Evolutionary conservation across 2,113 vertebrate genomes (phyloP), one percentile per base, ranked within the genome.

Genomic region (Cnemophilus loriae): DNA sequence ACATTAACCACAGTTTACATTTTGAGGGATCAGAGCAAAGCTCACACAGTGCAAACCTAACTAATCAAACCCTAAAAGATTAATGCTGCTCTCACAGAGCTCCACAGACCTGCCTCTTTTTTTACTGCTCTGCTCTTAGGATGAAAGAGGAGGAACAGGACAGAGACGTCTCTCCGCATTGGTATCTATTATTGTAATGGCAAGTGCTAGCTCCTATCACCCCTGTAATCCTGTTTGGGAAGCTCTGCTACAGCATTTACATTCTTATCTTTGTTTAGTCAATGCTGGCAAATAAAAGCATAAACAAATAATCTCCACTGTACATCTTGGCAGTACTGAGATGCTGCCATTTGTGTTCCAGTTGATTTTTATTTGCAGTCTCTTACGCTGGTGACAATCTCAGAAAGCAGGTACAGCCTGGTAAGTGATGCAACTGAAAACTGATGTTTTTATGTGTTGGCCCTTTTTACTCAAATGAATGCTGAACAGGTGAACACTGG

Each of bases 181-280:
- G 56, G 55, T 64, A 88, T 59, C 69, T 78, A 53, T 76, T 53
- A 75, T 59, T 84, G 57, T 26, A 84, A 84, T 41, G 44, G 53
- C 46, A 76, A 85, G 32, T 85, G 77, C 77, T 73, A 73, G 77
- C 41, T 81, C 75, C 65, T 71, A 46, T 85, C 82, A 61, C 33
- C 16, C 47, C 60, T 4, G 5, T 71, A 86, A 92, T 90, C 64
- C 94, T 71, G 56, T 75, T 78, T 86, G 76, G 76, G 86, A 92
- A 90, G 44, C 74, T 94, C 92, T 92, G 71, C 75, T 86, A 73
- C 65, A 74, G 71, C 79, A 88, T 81, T 90, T 84, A 88, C 1
- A 1, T 67, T 69, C 95, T 88, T 90, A 87, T 77, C 83, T 96
- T 89, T 93, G 73, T 90, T 93, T 78, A 93, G 79, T 78, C 64